Percentiles rank a stretch among this genome's conserved stretches.
These are phyloP conservation scores for Macropodus opercularis DNA, from an alignment of 2,797 vertebrate genomes.

Conservation along the genomic window DNA sequence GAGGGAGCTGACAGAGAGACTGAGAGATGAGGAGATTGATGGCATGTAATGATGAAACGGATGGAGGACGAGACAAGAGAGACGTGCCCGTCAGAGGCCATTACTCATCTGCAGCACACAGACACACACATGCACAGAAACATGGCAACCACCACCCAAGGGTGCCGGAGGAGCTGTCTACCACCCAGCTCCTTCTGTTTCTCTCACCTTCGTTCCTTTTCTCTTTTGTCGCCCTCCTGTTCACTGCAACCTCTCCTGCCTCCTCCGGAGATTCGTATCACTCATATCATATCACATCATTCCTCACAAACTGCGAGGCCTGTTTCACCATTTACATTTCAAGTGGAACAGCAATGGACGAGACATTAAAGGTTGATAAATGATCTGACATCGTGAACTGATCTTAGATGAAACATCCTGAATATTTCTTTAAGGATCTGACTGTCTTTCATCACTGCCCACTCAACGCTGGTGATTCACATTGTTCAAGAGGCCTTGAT, in stretches of 20 bases:
- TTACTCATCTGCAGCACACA: slow-evolving; percentile 66
- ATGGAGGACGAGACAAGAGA: slow-evolving; percentile 77
- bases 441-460: background rate
- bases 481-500: background rate
- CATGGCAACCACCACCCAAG: slow-evolving; percentile 57
- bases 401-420: background rate
- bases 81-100: slow-evolving; percentile 72
- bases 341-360: background rate
- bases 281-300: slow-evolving; percentile 35
- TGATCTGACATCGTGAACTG: background rate
- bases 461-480: background rate
- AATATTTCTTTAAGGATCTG: background rate
- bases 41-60: slow-evolving; percentile 78
- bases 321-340: slow-evolving; percentile 30
- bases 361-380: slow-evolving; percentile 1
- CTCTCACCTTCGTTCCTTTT: slow-evolving; percentile 34
- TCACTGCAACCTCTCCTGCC: slow-evolving; percentile 42
- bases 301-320: slow-evolving; percentile 27
- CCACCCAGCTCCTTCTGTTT: slow-evolving; percentile 50
- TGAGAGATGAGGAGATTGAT: slow-evolving; percentile 75
- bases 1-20: slow-evolving; percentile 67
- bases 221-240: slow-evolving; percentile 4
- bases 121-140: slow-evolving; percentile 15
- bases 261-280: slow-evolving; percentile 28
- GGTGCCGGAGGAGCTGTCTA: slow-evolving; percentile 56